Percentiles rank a stretch among this genome's conserved stretches.
These are phyloP conservation scores for Poecile atricapillus DNA, from an alignment of 2,113 vertebrate species.

Conservation along the genomic window DNA sequence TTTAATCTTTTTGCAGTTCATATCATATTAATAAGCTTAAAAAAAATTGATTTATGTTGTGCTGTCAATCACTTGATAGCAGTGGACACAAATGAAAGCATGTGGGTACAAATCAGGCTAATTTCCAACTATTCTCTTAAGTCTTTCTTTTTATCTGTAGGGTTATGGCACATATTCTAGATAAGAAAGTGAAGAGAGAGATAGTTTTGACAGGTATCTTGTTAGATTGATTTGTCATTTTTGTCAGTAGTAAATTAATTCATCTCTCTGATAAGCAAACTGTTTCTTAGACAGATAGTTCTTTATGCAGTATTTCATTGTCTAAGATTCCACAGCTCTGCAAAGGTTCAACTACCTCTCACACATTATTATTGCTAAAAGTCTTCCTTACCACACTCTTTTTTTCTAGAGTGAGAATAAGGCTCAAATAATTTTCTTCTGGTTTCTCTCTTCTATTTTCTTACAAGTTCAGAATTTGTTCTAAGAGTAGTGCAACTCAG, in stretches of 20 bases:
- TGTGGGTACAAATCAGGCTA: conserved; percentile 72
- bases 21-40: conserved; percentile 74
- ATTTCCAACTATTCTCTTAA: conserved; percentile 63
- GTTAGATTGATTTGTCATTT: conserved; percentile 29
- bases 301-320: neutral
- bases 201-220: conserved; percentile 42
- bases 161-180: conserved; percentile 5
- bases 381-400: neutral
- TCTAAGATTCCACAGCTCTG: neutral
- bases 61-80: conserved; percentile 75
- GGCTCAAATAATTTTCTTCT: neutral
- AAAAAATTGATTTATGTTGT: conserved; percentile 77
- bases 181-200: conserved; percentile 34
- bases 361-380: neutral
- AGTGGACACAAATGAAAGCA: conserved; percentile 52
- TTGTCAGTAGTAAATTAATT: conserved; percentile 46
- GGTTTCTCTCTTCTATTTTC: neutral
- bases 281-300: conserved; percentile 16
- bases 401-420: neutral
- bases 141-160: conserved; percentile 8
- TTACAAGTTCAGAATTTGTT: neutral
- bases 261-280: conserved; percentile 34
- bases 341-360: neutral
- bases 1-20: conserved; percentile 79
- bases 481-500: neutral